Base-by-base conservation (phyloP, 2,113 vertebrate genomes). In the Eptatretus burgeri region DNA sequence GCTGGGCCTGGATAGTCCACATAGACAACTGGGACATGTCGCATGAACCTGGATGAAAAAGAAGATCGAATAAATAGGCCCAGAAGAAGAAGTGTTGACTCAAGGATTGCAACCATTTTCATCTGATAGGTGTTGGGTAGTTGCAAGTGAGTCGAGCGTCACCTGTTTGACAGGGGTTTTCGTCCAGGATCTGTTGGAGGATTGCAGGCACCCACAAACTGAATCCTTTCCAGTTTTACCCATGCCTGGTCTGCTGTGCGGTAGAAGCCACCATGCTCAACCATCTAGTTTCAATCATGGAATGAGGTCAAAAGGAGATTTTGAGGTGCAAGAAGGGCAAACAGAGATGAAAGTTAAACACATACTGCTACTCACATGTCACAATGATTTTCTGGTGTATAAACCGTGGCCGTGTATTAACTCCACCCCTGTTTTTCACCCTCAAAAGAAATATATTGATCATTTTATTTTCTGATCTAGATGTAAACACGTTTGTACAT, bases 191-290 rank as follows among this genome's bases (percentile, higher is more conserved):
- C 91, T 2, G 91, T 98, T 60, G 91, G 89, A 19, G 91, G 91
- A 67, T 98, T 98, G 74, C 91, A 98, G 2, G 91, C 91, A 52
- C 91, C 89, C 63, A 98, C 91, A 74, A 98, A 98, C 71, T 98
- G 91, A 75, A 98, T 98, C 67, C 89, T 81, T 71, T 98, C 91
- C 67, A 98, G 73, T 75, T 94, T 95, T 62, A 98, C 91, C 91
- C 91, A 98, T 0, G 89, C 94, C 69, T 98, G 91, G 68, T 98
- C 91, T 16, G 86, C 86, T 50, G 89, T 94, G 20, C 91, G 86
- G 70, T 93, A 98, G 71, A 98, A 96, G 18, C 91, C 91, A 65
- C 91, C 91, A 16, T 98, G 91, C 69, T 98, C 91, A 63, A 98
- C 91, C 89, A 98, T 96, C 91, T 98, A 60, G n/a, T n/a, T 60